A percentile compares a stretch with the other conserved stretches of the same genome.
phyloP scores from a whole-genome alignment of 2,113 vertebrate species.

The Peromyscus polionotus region DNA sequence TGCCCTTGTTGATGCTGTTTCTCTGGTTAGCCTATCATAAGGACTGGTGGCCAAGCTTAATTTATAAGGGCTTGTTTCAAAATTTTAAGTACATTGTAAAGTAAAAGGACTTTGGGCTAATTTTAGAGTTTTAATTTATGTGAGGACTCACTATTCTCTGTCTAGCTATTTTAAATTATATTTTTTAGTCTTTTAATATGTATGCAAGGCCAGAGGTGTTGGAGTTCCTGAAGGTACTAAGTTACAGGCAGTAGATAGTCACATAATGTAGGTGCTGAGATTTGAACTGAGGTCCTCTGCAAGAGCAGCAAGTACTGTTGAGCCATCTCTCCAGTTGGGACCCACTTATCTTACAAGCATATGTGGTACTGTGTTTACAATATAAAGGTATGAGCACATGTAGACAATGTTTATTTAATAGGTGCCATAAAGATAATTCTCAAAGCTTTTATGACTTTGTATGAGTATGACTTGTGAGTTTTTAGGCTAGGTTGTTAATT shows the following conservation, averaged over 20 bases:
- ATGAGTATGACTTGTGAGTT: not conserved
- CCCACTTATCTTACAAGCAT: not conserved
- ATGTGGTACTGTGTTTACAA: not conserved
- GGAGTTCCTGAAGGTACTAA: not conserved
- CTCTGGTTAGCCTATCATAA: too few species aligned
- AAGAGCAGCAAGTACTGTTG: not conserved
- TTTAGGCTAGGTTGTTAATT: not conserved
- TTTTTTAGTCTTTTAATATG: not conserved
- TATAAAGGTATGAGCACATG: not conserved
- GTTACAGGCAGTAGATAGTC: not conserved
- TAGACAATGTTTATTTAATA: not conserved
- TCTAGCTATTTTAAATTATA: not conserved
- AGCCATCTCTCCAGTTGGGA: not conserved
- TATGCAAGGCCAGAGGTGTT: not conserved
- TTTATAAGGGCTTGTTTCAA: too few species aligned
- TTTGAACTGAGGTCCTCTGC: not conserved
- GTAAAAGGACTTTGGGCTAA: not conserved
- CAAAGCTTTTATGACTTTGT: not conserved
- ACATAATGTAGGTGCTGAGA: not conserved
- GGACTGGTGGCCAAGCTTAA: too few species aligned
- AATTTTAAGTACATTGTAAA: not conserved
- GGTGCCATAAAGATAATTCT: not conserved
- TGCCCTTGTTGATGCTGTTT: too few species aligned
- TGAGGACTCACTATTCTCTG: not conserved
- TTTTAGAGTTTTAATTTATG: not conserved